A percentile compares a stretch with the other conserved stretches of the same genome.
phyloP scores from a whole-genome alignment of 2,113 vertebrate genomes.

The Phalacrocorax pelagicus region DNA sequence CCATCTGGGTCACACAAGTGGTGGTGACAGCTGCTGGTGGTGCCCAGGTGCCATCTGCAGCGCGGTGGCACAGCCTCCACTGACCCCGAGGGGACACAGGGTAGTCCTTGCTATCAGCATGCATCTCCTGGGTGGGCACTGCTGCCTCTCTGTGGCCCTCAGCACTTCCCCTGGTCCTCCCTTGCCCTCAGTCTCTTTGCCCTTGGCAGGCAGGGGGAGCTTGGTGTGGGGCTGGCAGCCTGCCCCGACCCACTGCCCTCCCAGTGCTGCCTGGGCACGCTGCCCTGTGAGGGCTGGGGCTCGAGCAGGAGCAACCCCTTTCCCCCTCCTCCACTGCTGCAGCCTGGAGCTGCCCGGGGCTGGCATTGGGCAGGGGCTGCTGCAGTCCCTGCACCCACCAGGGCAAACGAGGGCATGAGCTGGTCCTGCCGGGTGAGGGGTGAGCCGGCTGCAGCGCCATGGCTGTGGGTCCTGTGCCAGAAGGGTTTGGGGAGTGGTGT shows the following conservation, averaged over 20 bases:
- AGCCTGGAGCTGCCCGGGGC: background rate
- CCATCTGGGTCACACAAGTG: background rate
- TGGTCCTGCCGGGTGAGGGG: background rate
- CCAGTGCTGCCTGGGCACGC: fast-evolving
- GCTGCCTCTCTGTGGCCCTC: background rate
- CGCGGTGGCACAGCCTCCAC: background rate
- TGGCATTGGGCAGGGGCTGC: background rate
- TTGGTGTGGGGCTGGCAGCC: background rate
- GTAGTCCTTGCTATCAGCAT: background rate
- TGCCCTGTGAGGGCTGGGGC: background rate
- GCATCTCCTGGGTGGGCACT: fast-evolving
- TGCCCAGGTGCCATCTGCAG: background rate
- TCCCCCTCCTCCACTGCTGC: fast-evolving
- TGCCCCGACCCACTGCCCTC: background rate
- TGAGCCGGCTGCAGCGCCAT: background rate
- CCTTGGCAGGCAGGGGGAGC: background rate
- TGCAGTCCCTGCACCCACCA: fast-evolving
- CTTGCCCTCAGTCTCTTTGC: fast-evolving
- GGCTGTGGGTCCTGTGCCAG: background rate
- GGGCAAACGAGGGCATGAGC: background rate
- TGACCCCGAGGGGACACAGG: fast-evolving
- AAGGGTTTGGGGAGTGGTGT: background rate
- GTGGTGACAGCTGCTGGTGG: background rate
- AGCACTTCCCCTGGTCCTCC: background rate
- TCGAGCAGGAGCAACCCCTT: background rate